Evolutionary conservation across 2,797 vertebrate genomes (phyloP).

Genomic region (Dallia pectoralis): DNA sequence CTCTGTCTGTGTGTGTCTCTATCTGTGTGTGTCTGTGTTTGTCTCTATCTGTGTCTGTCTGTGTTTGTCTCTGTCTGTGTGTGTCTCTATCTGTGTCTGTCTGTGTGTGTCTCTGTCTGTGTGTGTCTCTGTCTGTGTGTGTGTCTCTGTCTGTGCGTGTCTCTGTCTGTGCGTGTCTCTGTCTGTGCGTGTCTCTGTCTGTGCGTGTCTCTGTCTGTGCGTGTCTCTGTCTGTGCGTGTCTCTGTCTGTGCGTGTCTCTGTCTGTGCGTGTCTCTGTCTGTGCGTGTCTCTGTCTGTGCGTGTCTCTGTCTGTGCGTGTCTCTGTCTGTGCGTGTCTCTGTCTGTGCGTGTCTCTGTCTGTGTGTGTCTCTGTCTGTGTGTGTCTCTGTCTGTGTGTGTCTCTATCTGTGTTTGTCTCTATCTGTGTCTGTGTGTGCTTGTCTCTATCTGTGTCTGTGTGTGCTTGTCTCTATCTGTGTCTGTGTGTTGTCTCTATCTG

Average conservation of each 20-base stretch:
- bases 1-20: neutral
- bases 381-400: neutral
- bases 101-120: neutral
- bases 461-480: neutral
- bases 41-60: neutral
- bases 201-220: constrained; percentile 13
- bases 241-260: neutral
- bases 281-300: neutral
- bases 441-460: neutral
- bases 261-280: constrained; percentile 11
- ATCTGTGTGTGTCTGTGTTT: neutral
- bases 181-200: neutral
- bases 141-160: neutral
- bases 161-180: constrained; percentile 7
- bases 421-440: neutral
- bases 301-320: neutral
- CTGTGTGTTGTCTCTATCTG: neutral
- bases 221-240: constrained; percentile 4
- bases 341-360: neutral
- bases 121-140: neutral
- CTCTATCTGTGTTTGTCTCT: neutral
- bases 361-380: constrained; percentile 3
- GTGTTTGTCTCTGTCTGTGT: neutral
- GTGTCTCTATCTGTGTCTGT: neutral
- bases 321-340: constrained; percentile 12